Evolutionary conservation across 2,797 vertebrate genomes (phyloP).

Genomic region (Chelmon rostratus): DNA sequence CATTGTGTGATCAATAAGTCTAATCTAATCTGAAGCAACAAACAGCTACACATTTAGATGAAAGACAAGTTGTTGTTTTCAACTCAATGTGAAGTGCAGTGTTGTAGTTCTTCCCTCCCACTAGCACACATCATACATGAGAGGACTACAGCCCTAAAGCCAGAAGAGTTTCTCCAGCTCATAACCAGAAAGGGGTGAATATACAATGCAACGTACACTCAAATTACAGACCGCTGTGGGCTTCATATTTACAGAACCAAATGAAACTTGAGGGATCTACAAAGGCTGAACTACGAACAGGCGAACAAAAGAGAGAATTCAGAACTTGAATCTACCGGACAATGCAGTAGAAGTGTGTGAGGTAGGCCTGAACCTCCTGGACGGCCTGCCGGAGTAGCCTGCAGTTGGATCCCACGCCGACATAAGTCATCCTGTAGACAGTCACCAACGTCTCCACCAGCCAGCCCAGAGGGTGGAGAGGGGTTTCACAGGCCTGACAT

Average conservation of each 20-base stretch:
- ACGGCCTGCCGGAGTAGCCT: constrained; percentile 93
- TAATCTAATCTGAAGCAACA: too few relatives aligned
- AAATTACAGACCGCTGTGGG: not conserved
- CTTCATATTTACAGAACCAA: not conserved
- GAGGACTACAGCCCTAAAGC: too few relatives aligned
- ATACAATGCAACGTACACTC: not conserved
- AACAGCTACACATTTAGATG: too few relatives aligned
- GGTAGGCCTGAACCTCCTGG: constrained; percentile 94
- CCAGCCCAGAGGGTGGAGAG: constrained; percentile 94
- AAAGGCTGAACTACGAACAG: not conserved
- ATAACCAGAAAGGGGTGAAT: not conserved
- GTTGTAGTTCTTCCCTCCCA: too few relatives aligned
- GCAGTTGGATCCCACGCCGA: constrained; percentile 95
- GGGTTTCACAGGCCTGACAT: constrained; percentile 94
- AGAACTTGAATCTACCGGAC: constrained; percentile 85
- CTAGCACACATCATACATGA: too few relatives aligned
- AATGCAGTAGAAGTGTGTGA: constrained; percentile 92
- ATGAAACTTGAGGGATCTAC: not conserved
- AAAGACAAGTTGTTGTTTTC: too few relatives aligned
- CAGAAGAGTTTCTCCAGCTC: not conserved
- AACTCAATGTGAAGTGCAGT: too few relatives aligned
- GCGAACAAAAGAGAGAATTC: too few relatives aligned
- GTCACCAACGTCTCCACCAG: constrained; percentile 95
- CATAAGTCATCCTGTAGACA: constrained; percentile 97
- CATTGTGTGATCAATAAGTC: too few relatives aligned